A percentile compares a stretch with the other conserved stretches of the same genome.
Conservation (phyloP, 2,113 vertebrate genomes). For the Chiloscyllium plagiosum region DNA sequence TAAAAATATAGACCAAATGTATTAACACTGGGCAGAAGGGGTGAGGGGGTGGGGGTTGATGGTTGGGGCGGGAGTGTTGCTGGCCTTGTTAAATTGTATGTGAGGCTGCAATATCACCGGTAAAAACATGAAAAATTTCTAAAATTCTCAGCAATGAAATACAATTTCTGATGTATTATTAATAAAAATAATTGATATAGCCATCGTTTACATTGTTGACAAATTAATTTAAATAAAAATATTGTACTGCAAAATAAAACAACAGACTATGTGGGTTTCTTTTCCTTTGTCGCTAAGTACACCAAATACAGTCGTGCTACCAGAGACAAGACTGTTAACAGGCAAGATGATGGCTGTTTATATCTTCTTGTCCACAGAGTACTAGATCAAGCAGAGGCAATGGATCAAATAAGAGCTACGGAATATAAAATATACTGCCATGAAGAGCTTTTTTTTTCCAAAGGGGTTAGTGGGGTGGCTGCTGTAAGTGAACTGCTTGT, state of each 20-base stretch:
- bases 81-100: not conserved
- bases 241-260: not conserved
- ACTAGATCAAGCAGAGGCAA: slow-evolving; percentile 61
- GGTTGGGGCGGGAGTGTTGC: not conserved
- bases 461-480: slow-evolving; percentile 55
- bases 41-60: too few species aligned
- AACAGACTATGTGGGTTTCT: not conserved
- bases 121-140: not conserved
- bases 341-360: slow-evolving; percentile 57
- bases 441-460: slow-evolving; percentile 46
- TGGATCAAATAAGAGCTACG: slow-evolving; percentile 64
- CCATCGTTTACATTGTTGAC: not conserved
- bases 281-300: not conserved
- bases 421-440: slow-evolving; percentile 54
- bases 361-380: slow-evolving; percentile 53
- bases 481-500: slow-evolving; percentile 73
- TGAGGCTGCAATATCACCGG: not conserved
- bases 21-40: not conserved
- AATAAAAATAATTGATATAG: not conserved
- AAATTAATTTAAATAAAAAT: not conserved
- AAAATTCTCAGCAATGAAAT: not conserved
- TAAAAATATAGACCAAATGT: not conserved
- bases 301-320: not conserved
- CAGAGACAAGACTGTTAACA: slow-evolving; percentile 44
- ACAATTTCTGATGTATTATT: not conserved